A percentile compares a stretch with the other conserved stretches of the same genome.
These are phyloP conservation scores for Drosophila varians DNA, from an alignment of 1,140 invertebrate genomes.

Conservation along the genomic window DNA sequence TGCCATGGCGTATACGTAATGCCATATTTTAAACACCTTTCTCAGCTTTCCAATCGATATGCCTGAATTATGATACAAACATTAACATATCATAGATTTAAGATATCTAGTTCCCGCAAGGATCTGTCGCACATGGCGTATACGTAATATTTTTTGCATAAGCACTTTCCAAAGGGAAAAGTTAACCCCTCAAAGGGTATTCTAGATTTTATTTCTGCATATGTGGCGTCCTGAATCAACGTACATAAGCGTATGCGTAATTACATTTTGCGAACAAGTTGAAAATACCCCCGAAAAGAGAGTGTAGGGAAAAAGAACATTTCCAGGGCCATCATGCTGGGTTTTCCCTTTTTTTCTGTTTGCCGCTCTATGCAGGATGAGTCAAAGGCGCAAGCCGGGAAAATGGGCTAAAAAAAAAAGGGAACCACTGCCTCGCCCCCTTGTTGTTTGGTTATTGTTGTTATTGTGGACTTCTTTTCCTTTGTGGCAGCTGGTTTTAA, in stretches of 20 bases:
- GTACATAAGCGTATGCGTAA: slow-evolving; percentile 37
- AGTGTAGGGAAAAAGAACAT: slow-evolving; percentile 16
- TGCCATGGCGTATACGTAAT: no score
- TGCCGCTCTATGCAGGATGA: slow-evolving; percentile 27
- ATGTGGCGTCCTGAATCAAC: slow-evolving; percentile 13
- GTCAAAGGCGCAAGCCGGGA: slow-evolving; percentile 32
- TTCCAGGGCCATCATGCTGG: slow-evolving; percentile 27
- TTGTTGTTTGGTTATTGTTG: slow-evolving; percentile 59
- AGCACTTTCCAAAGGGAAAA: slow-evolving; percentile 1
- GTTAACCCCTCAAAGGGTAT: slow-evolving; percentile 10
- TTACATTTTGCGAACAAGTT: slow-evolving; percentile 39
- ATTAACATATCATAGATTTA: no score
- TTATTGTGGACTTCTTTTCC: slow-evolving; percentile 50
- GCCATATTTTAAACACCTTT: not conserved
- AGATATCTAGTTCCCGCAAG: not conserved
- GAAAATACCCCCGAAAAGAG: slow-evolving; percentile 29
- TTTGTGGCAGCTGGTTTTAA: slow-evolving; percentile 26
- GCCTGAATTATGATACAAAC: no score
- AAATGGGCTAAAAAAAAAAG: slow-evolving; percentile 1
- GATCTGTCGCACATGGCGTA: not conserved
- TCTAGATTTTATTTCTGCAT: not conserved
- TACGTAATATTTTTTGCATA: slow-evolving; percentile 6
- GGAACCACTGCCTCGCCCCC: not conserved
- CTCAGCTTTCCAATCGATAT: no score
- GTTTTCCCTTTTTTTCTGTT: slow-evolving; percentile 8